phyloP scores from a whole-genome alignment of 1,140 invertebrate genomes.

The Cydia amplana region DNA sequence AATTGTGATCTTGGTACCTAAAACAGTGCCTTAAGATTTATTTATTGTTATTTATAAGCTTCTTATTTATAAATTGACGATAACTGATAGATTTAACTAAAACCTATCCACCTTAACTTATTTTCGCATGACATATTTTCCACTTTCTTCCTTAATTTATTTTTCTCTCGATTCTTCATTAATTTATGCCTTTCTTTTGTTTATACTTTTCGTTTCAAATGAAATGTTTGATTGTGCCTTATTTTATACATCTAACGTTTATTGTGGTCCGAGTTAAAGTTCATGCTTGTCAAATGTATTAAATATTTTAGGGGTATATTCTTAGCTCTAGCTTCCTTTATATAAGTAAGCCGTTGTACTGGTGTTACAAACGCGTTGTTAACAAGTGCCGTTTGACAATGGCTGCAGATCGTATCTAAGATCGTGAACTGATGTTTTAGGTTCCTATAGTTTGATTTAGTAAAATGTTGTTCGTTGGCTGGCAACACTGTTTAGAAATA shows the following conservation, averaged over 20 bases:
- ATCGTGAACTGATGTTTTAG: slow-evolving; percentile 70
- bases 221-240: slow-evolving; percentile 15
- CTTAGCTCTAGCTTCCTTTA: slow-evolving; percentile 2
- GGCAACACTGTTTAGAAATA: slow-evolving; percentile 27
- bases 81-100: slow-evolving; percentile 38
- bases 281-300: slow-evolving; percentile 1
- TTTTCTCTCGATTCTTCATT: not conserved
- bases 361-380: not conserved
- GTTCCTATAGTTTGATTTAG: slow-evolving; percentile 75
- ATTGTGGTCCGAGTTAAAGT: not conserved
- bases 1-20: slow-evolving; percentile 77
- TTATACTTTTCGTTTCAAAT: slow-evolving; percentile 24
- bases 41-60: slow-evolving; percentile 77
- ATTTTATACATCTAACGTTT: not conserved
- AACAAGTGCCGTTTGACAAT: slow-evolving; percentile 16
- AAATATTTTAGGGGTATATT: slow-evolving; percentile 26
- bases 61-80: slow-evolving; percentile 72
- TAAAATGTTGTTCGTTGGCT: slow-evolving; percentile 46
- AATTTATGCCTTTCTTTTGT: slow-evolving; percentile 21
- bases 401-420: slow-evolving; percentile 49
- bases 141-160: slow-evolving; percentile 24
- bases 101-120: slow-evolving; percentile 62
- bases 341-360: slow-evolving; percentile 21
- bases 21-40: slow-evolving; percentile 77
- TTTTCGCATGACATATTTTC: slow-evolving; percentile 39